Base-by-base conservation (phyloP, 2,888 invertebrate genomes). In the Ommatoiulus sabulosus region DNA sequence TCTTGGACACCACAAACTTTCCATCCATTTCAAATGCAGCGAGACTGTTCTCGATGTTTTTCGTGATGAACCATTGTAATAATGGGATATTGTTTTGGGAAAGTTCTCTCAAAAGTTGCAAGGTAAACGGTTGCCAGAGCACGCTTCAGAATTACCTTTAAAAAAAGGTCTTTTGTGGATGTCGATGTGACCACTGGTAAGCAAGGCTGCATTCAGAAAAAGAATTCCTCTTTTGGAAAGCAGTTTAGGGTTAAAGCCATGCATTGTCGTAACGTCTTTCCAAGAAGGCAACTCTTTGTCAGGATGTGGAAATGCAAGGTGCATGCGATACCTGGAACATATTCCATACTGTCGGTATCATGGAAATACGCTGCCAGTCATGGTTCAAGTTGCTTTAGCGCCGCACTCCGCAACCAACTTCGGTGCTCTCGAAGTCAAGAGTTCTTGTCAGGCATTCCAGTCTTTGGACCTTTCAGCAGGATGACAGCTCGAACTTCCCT, bases 211-310 rank as follows among this genome's bases (percentile, higher is more conserved):
- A n/a, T 84, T 84, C 12, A 84, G n/a, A 12, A 84, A 84, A 10
- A 84, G 43, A 35, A 84, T 84, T 84, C 84, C 84, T 84, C 43
- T 52, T 15, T 84, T 84, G 84, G 84, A 84, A 10, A 84, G 84
- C 7, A 35, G 12, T 84, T 84, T 20, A 12, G 84, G 84, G n/a
- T 84, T 84, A 17, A 84, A 84, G 7, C 84, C n/a, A n/a, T n/a
- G n/a, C n/a, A n/a, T n/a, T n/a, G n/a, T n/a, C n/a, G n/a, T n/a
- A n/a, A n/a, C n/a, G n/a, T n/a, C n/a, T n/a, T n/a, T n/a, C n/a
- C n/a, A n/a, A n/a, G n/a, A n/a, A n/a, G n/a, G 52, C 4, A 52
- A 15, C 12, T 10, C 15, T 15, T 52, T 52, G 52, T 52, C 52
- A 15, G 52, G 10, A 7, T 7, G 2, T 10, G 6, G 52, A 15